These are phyloP conservation scores for Quadroppia sp. DNA, from an alignment of 2,888 invertebrate species.

Conservation along the genomic window DNA sequence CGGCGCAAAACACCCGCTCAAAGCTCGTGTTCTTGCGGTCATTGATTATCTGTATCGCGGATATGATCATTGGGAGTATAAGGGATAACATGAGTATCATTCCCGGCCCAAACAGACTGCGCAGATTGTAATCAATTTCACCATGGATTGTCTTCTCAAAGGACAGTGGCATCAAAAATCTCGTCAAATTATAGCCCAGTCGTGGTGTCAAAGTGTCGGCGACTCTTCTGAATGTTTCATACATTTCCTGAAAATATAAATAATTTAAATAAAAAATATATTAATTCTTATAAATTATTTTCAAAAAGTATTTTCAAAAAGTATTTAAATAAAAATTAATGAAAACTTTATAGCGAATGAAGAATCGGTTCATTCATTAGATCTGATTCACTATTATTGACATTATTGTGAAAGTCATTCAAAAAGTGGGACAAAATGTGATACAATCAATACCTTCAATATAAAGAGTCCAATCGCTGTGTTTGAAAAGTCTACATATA, in stretches of 20 bases:
- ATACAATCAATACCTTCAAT: constrained; percentile 6
- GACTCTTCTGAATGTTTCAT: too few species aligned
- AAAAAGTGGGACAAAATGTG: constrained; percentile 30
- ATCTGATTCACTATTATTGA: too few species aligned
- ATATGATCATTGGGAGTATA: constrained; percentile 36
- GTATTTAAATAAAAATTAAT: too few species aligned
- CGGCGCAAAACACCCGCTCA: constrained; percentile 36
- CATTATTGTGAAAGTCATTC: background rate
- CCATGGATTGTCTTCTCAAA: constrained; percentile 32
- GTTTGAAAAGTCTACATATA: constrained; percentile 34
- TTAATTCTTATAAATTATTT: too few species aligned
- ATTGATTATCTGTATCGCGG: constrained; percentile 30
- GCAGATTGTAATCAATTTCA: background rate
- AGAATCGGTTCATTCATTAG: too few species aligned
- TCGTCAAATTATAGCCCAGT: too few species aligned
- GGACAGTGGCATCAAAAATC: too few species aligned
- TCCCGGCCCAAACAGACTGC: background rate
- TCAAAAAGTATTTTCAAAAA: too few species aligned
- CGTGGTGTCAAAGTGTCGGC: too few species aligned
- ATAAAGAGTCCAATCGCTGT: constrained; percentile 23
- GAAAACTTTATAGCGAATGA: too few species aligned
- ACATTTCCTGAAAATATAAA: too few species aligned
- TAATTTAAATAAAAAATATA: too few species aligned
- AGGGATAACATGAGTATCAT: constrained; percentile 27
- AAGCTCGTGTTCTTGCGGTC: constrained; percentile 38